Percentiles rank a stretch among this genome's conserved stretches.
phyloP scores from a whole-genome alignment of 2,797 vertebrate genomes.

The Podarcis siculus region DNA sequence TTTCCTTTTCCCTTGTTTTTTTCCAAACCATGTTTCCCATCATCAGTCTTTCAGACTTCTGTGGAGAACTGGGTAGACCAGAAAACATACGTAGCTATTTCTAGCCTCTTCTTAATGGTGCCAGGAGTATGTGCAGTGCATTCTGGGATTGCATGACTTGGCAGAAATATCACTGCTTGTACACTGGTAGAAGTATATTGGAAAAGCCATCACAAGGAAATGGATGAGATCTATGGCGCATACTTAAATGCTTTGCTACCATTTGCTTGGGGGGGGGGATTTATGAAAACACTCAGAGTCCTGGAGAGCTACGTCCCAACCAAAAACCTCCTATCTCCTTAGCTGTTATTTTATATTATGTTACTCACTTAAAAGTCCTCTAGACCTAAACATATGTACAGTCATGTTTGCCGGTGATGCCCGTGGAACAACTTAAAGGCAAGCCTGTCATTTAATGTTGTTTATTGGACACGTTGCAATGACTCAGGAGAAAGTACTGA shows the following conservation, averaged over 20 bases:
- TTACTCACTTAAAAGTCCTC: not conserved
- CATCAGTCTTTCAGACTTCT: not conserved
- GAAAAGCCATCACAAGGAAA: not conserved
- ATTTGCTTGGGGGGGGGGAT: not conserved
- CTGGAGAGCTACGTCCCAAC: not conserved
- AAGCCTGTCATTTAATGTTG: slow-evolving; percentile 5
- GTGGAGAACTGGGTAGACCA: slow-evolving; percentile 4
- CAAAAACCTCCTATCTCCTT: not conserved
- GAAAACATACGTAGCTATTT: slow-evolving; percentile 17
- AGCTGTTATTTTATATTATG: not conserved
- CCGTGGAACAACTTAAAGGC: not conserved
- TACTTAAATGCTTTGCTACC: not conserved
- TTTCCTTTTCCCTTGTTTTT: not conserved
- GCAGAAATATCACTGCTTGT: not conserved
- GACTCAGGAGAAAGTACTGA: not conserved
- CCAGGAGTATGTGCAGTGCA: not conserved
- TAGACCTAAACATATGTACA: not conserved
- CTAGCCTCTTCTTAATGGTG: not conserved
- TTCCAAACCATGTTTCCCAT: not conserved
- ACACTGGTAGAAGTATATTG: not conserved
- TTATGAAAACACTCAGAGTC: not conserved
- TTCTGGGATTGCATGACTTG: slow-evolving; percentile 13
- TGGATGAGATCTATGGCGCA: not conserved
- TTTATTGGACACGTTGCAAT: not conserved
- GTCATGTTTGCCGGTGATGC: not conserved